Evolutionary conservation across 2,797 vertebrate species (phyloP).

Genomic region (Erpetoichthys calabaricus): DNA sequence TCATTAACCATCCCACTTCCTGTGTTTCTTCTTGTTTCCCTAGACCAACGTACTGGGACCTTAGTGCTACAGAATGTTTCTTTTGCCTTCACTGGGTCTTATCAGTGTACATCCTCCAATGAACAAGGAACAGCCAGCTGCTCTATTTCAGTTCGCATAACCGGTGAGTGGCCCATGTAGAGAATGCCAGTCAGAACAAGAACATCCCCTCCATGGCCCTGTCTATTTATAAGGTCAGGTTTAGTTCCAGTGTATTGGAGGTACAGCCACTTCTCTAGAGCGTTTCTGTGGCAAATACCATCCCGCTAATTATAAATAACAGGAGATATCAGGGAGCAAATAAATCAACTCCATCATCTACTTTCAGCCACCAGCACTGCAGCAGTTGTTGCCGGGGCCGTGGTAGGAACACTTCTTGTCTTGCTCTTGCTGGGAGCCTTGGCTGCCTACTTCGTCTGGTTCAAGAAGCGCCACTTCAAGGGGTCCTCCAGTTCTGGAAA

Average conservation of each 20-base stretch:
- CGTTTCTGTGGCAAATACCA: not conserved
- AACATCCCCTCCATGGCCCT: not conserved
- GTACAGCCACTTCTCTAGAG: not conserved
- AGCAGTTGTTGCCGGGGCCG: slow-evolving; percentile 27
- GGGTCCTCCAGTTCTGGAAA: slow-evolving; percentile 16
- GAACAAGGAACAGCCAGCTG: slow-evolving; percentile 38
- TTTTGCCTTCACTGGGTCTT: slow-evolving; percentile 36
- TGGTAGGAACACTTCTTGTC: slow-evolving; percentile 37
- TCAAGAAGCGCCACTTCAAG: slow-evolving; percentile 27
- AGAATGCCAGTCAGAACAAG: not conserved
- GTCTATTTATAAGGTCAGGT: no score
- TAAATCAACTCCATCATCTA: not conserved
- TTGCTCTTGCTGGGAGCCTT: slow-evolving; percentile 32
- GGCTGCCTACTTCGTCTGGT: slow-evolving; percentile 26
- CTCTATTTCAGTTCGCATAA: slow-evolving; percentile 30
- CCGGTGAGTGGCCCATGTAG: slow-evolving; percentile 19
- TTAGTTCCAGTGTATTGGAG: no score
- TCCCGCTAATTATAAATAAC: not conserved
- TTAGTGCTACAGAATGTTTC: slow-evolving; percentile 46
- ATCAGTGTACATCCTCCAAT: slow-evolving; percentile 44
- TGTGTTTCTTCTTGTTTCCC: slow-evolving; percentile 5
- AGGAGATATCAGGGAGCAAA: no score
- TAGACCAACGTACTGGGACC: slow-evolving; percentile 41
- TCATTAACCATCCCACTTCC: not conserved
- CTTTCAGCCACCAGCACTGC: slow-evolving; percentile 20